These are phyloP conservation scores for Ormia ochracea DNA, from an alignment of 2,888 invertebrate genomes.

Conservation along the genomic window DNA sequence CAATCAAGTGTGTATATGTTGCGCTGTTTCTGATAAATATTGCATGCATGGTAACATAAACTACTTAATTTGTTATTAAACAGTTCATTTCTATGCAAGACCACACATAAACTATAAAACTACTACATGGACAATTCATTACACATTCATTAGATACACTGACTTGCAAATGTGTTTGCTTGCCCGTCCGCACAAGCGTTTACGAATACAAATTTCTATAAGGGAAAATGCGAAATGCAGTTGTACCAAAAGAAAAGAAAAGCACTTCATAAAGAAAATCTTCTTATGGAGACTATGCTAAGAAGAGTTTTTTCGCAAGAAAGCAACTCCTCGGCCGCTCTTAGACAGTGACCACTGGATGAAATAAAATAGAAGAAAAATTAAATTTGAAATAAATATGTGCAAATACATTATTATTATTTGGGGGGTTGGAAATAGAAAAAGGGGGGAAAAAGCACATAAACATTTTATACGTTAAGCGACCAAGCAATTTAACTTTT, in stretches of 20 bases:
- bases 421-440: constrained; percentile 48
- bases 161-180: too few species aligned
- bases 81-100: constrained; percentile 71
- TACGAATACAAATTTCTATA: background rate
- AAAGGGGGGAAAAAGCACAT: constrained; percentile 3
- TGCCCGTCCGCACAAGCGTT: background rate
- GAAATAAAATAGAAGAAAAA: background rate
- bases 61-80: constrained; percentile 65
- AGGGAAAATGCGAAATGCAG: constrained; percentile 16
- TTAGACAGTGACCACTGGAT: background rate
- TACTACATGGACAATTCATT: background rate
- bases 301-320: too few species aligned
- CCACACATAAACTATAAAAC: constrained; percentile 58
- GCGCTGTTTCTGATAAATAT: constrained; percentile 8
- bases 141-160: background rate
- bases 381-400: constrained; percentile 3
- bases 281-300: too few species aligned
- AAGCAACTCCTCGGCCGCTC: background rate
- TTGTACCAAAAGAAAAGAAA: background rate
- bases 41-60: constrained; percentile 54
- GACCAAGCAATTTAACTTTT: constrained; percentile 73
- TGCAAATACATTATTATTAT: background rate
- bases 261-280: too few species aligned
- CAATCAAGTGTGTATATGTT: background rate
- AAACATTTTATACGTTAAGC: constrained; percentile 35